Evolutionary conservation across 1,140 invertebrate genomes (phyloP).

Genomic region (Cylas formicarius): DNA sequence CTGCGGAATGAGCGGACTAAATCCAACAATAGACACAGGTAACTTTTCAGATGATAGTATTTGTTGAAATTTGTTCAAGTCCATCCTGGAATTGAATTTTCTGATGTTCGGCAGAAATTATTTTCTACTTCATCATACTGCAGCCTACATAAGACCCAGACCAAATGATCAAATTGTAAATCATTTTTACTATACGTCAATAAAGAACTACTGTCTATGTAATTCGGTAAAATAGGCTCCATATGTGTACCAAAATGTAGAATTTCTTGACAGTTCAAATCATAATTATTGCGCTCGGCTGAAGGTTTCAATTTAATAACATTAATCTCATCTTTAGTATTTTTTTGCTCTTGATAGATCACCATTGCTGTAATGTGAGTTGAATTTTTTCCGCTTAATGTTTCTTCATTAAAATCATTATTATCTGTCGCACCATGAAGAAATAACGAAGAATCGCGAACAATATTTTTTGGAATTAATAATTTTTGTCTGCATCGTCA

Average conservation of each 20-base stretch:
- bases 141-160: constrained; percentile 20
- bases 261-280: constrained; percentile 17
- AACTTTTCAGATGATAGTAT: constrained; percentile 14
- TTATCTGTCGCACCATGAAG: constrained; percentile 19
- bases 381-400: constrained; percentile 18
- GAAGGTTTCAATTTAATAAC: constrained; percentile 15
- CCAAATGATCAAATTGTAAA: constrained; percentile 13
- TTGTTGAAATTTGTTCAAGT: constrained; percentile 20
- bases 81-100: constrained; percentile 15
- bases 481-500: constrained; percentile 6
- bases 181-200: constrained; percentile 11
- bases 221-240: constrained; percentile 6
- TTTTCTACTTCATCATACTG: constrained; percentile 11
- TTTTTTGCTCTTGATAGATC: constrained; percentile 13
- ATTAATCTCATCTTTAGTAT: constrained; percentile 6
- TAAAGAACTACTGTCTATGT: constrained; percentile 9
- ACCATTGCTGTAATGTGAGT: constrained; percentile 21
- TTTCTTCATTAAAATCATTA: constrained; percentile 21
- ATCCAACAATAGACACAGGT: constrained; percentile 15
- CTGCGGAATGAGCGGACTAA: constrained; percentile 16
- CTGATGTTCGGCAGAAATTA: constrained; percentile 14
- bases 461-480: constrained; percentile 7
- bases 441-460: constrained; percentile 14
- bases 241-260: constrained; percentile 8
- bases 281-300: constrained; percentile 5